Evolutionary conservation across 35 echinoderm and acorn worm genomes (phyloP).

Genomic region (Amphiura filiformis): DNA sequence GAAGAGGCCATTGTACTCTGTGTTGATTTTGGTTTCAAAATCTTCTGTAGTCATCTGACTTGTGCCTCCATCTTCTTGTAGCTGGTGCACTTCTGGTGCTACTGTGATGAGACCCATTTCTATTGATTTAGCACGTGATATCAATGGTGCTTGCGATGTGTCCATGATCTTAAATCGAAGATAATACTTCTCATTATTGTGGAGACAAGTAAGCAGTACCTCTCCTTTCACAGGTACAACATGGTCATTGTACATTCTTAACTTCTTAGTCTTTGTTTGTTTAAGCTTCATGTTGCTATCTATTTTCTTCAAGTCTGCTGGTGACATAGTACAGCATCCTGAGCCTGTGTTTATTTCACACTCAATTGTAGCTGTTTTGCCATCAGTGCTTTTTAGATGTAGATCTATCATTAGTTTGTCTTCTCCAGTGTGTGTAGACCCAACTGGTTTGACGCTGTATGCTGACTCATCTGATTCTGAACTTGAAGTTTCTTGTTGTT

Average conservation of each 20-base stretch:
- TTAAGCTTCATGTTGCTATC: neutral
- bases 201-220: neutral
- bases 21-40: neutral
- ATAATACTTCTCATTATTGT: neutral
- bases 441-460: neutral
- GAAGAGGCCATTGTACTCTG: conserved; percentile 48
- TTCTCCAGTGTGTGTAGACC: neutral
- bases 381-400: neutral
- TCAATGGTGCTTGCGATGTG: neutral
- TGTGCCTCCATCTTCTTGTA: neutral
- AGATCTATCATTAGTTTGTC: neutral
- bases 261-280: neutral
- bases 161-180: neutral
- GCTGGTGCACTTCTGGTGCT: neutral
- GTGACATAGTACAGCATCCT: conserved; percentile 10
- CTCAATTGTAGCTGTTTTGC: neutral
- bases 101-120: neutral
- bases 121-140: neutral
- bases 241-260: conserved; percentile 15
- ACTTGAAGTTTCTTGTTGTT: neutral
- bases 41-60: neutral
- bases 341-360: conserved; percentile 26
- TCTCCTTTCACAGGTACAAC: neutral
- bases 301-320: neutral
- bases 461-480: neutral